Base-by-base conservation (phyloP, 2,797 vertebrate genomes). In the Sternarchorhynchus goeldii region DNA sequence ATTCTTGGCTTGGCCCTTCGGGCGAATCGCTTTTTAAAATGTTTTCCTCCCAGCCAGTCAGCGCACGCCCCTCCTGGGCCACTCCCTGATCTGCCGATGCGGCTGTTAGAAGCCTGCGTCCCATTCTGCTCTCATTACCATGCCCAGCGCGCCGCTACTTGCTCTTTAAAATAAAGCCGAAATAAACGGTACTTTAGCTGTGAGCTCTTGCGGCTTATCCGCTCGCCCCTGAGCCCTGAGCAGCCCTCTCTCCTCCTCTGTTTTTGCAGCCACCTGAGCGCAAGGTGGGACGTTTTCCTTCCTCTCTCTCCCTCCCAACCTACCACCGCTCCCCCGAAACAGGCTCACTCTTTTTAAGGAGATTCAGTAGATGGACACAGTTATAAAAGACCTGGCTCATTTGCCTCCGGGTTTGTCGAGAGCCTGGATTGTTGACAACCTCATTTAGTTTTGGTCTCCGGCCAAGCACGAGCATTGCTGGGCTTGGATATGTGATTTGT, bases 51-150 rank as follows among this genome's bases (percentile, higher is more conserved):
- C 3, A 32, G 55, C 4, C 57, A 72, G 65, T n/a, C 53, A 74
- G 45, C 72, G 73, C 66, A 45, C 66, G 67, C 69, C 75, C 77
- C 70, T 71, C 59, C 67, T 39, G 39, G 63, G 62, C 39, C 70
- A 80, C 80, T 77, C 84, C 86, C 80, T 85, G 86, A 87, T 86
- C 85, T 83, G 80, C 84, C 84, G 83, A 86, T 75, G 83, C 56
- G 82, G 78, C 81, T 85, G 85, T 87, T 84, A 88, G 87, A 83
- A 84, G 87, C 83, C 87, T 87, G 87, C 84, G 70, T 77, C 80
- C 80, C 81, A 84, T 81, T 86, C 85, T 79, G 80, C 77, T 73
- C 83, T 88, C 83, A 87, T 87, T 86, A 86, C 78, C 50, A 76
- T 85, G 82, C 84, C 72, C 85, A 82, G 79, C 71, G 82, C 34